A percentile compares a stretch with the other conserved stretches of the same genome.
Conservation (phyloP, 2,888 invertebrate species). For the Diogma glabrata region DNA sequence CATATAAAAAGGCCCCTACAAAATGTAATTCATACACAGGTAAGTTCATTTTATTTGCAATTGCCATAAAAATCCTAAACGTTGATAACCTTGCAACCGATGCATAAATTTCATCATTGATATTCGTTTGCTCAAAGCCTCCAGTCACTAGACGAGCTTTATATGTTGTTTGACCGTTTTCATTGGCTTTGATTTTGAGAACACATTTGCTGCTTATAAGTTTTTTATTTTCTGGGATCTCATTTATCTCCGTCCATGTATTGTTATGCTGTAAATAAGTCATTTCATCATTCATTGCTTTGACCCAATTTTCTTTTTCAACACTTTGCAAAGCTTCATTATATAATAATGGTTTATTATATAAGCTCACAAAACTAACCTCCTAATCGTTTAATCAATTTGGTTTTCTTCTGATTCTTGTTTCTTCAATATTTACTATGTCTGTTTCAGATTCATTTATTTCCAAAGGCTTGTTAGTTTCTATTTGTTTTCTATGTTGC, state of each 20-base stretch:
- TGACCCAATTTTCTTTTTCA: not conserved
- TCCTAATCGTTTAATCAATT: not conserved
- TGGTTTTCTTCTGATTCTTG: conserved; percentile 1
- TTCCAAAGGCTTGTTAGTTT: not conserved
- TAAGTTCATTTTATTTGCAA: no score
- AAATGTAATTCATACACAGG: no score
- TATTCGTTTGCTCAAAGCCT: not conserved
- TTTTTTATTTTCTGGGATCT: no score
- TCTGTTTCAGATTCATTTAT: not conserved
- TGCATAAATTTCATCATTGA: no score
- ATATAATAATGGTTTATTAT: not conserved
- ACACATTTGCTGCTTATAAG: not conserved
- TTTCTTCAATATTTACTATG: not conserved
- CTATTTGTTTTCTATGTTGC: not conserved
- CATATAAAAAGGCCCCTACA: no score
- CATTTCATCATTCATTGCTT: not conserved
- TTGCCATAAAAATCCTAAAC: not conserved
- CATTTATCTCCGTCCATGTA: no score
- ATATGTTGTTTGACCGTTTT: no score
- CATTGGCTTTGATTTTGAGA: no score
- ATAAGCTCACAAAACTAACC: not conserved
- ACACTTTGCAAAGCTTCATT: not conserved
- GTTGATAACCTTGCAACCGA: not conserved
- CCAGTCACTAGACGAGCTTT: no score
- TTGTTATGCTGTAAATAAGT: conserved; percentile 1